These are phyloP conservation scores for Alcedo quadribrachys DNA, from an alignment of 2,797 vertebrate species.

Conservation along the genomic window DNA sequence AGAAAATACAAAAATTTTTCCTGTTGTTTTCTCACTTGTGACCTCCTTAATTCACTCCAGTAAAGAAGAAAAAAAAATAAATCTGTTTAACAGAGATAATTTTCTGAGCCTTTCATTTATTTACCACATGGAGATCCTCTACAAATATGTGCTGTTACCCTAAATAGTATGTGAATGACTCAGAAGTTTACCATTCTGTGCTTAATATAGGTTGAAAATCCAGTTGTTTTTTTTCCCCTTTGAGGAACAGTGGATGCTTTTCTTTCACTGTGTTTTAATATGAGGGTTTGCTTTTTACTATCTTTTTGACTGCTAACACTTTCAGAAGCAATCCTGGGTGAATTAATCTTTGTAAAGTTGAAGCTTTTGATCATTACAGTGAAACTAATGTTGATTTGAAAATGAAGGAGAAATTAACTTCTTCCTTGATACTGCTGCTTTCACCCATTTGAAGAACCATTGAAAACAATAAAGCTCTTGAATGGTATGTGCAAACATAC, in stretches of 20 bases:
- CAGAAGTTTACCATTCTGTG: conserved; percentile 17
- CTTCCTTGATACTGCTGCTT: neutral
- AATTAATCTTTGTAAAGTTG: neutral
- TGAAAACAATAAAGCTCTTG: neutral
- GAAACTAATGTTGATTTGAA: neutral
- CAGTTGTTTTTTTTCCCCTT: neutral
- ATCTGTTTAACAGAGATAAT: neutral
- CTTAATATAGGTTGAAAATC: neutral
- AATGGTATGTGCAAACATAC: conserved; percentile 11
- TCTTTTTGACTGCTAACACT: neutral
- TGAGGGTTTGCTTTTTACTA: neutral
- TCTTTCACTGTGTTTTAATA: neutral
- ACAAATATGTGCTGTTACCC: conserved; percentile 8
- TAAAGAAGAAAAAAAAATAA: neutral
- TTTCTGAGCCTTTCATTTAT: conserved; percentile 18
- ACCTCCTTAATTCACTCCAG: conserved; percentile 19
- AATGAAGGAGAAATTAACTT: neutral
- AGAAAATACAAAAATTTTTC: conserved; percentile 49
- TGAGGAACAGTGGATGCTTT: neutral
- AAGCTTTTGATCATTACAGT: neutral
- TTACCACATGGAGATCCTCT: neutral
- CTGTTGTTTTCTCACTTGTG: conserved; percentile 20
- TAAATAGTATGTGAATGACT: conserved; percentile 21
- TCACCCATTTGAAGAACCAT: neutral
- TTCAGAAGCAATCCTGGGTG: neutral